Conservation (phyloP, 2,113 vertebrate genomes). For the Agapornis roseicollis region DNA sequence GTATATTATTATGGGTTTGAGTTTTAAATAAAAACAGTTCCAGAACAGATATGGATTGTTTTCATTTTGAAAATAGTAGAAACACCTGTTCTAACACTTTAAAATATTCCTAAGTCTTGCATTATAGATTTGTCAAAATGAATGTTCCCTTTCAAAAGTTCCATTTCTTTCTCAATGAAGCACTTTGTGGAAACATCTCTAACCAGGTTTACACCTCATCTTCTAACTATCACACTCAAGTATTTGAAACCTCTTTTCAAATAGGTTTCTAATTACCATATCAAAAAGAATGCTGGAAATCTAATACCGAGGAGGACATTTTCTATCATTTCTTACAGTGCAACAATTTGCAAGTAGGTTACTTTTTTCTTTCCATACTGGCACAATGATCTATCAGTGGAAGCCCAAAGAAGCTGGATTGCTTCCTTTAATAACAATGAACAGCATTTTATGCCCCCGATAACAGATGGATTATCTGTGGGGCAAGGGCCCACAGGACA, state of each 20-base stretch:
- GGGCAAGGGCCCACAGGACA: neutral
- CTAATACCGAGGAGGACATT: neutral
- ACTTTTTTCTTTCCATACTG: neutral
- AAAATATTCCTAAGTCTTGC: neutral
- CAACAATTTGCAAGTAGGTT: neutral
- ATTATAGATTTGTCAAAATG: neutral
- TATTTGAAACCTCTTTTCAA: neutral
- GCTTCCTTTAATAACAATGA: neutral
- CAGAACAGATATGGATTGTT: neutral
- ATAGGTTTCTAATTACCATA: neutral
- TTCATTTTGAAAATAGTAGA: neutral
- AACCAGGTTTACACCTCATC: neutral
- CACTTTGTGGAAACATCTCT: neutral
- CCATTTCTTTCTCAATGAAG: neutral
- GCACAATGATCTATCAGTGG: neutral
- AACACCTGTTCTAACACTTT: neutral
- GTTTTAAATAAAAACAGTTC: neutral
- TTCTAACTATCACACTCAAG: neutral
- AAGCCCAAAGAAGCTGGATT: neutral
- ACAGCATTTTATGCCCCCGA: neutral
- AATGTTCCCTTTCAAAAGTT: neutral
- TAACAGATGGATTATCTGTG: neutral
- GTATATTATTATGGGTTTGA: neutral
- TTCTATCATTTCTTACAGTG: neutral
- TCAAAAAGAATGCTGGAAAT: neutral